Evolutionary conservation across 2,113 vertebrate genomes (phyloP).

Genomic region (Motacilla tschutschensis): DNA sequence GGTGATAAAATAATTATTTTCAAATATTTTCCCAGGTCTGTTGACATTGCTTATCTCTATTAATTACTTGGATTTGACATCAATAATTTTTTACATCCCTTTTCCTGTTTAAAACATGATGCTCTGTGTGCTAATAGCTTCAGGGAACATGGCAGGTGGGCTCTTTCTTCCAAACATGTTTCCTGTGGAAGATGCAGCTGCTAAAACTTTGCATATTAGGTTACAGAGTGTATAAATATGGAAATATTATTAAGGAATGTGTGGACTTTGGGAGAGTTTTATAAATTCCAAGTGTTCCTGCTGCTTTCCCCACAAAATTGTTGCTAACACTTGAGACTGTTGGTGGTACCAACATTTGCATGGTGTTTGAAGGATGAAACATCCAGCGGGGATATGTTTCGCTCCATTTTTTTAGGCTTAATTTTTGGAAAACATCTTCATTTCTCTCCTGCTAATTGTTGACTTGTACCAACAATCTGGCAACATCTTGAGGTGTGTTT

Average conservation of each 20-base stretch:
- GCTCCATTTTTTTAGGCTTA: neutral
- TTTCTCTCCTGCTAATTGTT: neutral
- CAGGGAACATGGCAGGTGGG: neutral
- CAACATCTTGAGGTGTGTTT: neutral
- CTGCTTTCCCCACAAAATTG: neutral
- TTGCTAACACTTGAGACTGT: neutral
- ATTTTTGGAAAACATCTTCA: neutral
- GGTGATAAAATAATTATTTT: neutral
- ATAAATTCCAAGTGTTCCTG: neutral
- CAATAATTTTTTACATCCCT: neutral
- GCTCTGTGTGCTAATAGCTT: neutral
- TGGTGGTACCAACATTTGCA: rapidly evolving
- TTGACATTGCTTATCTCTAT: neutral
- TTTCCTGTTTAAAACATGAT: neutral
- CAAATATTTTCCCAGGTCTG: neutral
- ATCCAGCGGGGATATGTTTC: neutral
- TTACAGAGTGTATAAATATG: neutral
- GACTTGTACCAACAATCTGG: neutral
- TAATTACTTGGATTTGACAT: neutral
- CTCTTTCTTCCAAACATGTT: rapidly evolving
- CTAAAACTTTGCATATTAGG: neutral
- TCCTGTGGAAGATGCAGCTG: neutral
- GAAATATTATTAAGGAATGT: neutral
- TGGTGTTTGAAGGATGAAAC: neutral
- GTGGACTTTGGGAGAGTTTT: neutral